Percentiles rank a stretch among this genome's conserved stretches.
Evolutionary conservation across 2,888 invertebrate species (phyloP).

Genomic region (Zele albiditarsus): DNA sequence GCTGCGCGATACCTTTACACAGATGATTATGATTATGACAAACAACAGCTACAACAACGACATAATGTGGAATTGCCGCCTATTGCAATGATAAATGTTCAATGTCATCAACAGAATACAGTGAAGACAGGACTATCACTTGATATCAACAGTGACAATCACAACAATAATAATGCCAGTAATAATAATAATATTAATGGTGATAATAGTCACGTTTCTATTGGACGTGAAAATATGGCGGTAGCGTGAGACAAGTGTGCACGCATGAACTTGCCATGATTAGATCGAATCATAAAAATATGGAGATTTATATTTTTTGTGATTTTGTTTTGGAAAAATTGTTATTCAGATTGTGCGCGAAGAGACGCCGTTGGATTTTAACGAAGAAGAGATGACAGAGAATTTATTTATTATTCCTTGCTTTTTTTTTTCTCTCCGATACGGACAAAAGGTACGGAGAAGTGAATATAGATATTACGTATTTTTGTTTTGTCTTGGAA

Average conservation of each 20-base stretch:
- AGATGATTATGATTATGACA: constrained; percentile 53
- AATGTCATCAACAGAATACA: neutral
- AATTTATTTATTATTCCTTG: neutral
- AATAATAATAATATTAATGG: neutral
- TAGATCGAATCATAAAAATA: no score
- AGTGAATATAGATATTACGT: neutral
- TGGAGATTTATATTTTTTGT: neutral
- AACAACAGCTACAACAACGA: constrained; percentile 24
- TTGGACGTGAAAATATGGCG: no score
- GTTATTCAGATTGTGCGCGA: neutral
- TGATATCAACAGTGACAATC: constrained; percentile 17
- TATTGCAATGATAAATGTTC: constrained; percentile 1
- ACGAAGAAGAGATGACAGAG: neutral
- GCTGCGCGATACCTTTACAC: constrained; percentile 80
- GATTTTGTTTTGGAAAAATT: neutral
- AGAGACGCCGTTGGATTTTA: neutral
- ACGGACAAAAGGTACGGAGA: neutral
- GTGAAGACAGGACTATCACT: constrained; percentile 10
- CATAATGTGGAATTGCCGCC: neutral
- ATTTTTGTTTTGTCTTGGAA: neutral
- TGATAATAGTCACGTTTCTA: no score
- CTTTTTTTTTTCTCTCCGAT: neutral
- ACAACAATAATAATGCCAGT: constrained; percentile 7
- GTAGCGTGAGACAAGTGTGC: no score
- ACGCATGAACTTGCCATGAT: no score